phyloP scores from a whole-genome alignment of 2,797 vertebrate species.

The Eupleurogrammus muticus region DNA sequence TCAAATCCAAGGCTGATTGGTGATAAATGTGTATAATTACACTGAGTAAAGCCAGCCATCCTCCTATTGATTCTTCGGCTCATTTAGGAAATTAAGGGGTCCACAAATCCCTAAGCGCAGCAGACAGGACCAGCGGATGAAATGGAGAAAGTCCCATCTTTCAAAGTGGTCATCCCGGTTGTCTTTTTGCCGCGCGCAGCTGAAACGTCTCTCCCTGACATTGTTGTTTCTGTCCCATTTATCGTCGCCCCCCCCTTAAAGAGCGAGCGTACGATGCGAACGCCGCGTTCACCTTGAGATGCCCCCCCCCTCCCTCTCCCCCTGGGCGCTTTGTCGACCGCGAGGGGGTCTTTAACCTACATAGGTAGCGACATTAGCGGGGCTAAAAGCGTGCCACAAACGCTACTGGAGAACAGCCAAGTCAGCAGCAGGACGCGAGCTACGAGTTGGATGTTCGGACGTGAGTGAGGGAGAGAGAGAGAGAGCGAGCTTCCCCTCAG shows the following conservation, averaged over 20 bases:
- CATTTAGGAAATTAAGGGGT: constrained; percentile 77
- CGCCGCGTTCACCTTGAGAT: constrained; percentile 76
- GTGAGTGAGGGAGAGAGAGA: constrained; percentile 16
- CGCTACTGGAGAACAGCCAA: constrained; percentile 76
- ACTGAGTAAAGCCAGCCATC: constrained; percentile 68
- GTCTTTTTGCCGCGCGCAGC: constrained; percentile 37
- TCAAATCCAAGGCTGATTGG: constrained; percentile 60
- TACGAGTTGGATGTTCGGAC: constrained; percentile 69
- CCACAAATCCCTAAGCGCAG: constrained; percentile 70
- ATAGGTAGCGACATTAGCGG: constrained; percentile 82
- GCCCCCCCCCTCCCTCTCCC: constrained; percentile 74
- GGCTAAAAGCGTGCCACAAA: constrained; percentile 72
- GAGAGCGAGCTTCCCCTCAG: constrained; percentile 53
- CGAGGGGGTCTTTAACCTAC: constrained; percentile 84
- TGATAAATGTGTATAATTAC: constrained; percentile 80
- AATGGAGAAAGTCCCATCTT: constrained; percentile 40
- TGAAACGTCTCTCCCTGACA: constrained; percentile 49
- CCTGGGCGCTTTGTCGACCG: constrained; percentile 73
- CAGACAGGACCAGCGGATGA: constrained; percentile 59
- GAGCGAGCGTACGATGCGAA: constrained; percentile 32
- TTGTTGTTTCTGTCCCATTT: constrained; percentile 64
- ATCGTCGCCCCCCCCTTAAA: constrained; percentile 42
- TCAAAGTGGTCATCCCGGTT: constrained; percentile 12
- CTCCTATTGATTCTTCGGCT: constrained; percentile 70
- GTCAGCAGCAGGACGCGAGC: constrained; percentile 73